A percentile compares a stretch with the other conserved stretches of the same genome.
phyloP scores from a whole-genome alignment of 2,797 vertebrate genomes.

The Microctenopoma steveboyesi region DNA sequence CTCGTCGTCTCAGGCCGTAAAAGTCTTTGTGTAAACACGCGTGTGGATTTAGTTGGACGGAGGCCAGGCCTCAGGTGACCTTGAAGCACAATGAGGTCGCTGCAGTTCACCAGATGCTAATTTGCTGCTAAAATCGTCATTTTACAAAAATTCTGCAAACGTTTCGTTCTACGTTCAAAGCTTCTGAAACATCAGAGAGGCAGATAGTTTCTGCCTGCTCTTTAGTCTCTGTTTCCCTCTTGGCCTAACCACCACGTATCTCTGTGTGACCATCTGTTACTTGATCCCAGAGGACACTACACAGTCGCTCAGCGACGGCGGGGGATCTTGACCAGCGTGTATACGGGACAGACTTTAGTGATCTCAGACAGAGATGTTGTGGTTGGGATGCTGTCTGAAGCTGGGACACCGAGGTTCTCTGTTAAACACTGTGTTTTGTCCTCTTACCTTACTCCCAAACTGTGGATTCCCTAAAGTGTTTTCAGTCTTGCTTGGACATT shows the following conservation, averaged over 20 bases:
- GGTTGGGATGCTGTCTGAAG: too few relatives aligned
- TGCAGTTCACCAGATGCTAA: too few relatives aligned
- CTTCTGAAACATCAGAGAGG: constrained; percentile 10
- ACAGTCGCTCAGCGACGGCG: neutral
- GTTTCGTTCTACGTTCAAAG: too few relatives aligned
- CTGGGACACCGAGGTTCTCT: too few relatives aligned
- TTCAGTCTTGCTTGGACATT: too few relatives aligned
- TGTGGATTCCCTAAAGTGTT: too few relatives aligned
- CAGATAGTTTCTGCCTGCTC: constrained; percentile 29
- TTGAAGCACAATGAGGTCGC: constrained; percentile 25
- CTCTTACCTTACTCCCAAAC: too few relatives aligned
- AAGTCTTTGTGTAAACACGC: constrained; percentile 27
- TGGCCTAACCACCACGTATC: constrained; percentile 16
- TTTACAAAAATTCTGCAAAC: too few relatives aligned
- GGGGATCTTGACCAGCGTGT: neutral
- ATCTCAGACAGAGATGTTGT: neutral
- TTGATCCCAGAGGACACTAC: constrained; percentile 13
- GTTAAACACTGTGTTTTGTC: too few relatives aligned
- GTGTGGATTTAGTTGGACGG: constrained; percentile 39
- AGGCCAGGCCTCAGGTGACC: constrained; percentile 27
- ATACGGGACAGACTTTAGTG: constrained; percentile 4
- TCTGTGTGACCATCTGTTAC: constrained; percentile 33
- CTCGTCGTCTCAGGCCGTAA: constrained; percentile 35
- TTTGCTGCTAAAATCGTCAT: too few relatives aligned
- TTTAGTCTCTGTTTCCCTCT: constrained; percentile 34